Percentiles rank a stretch among this genome's conserved stretches.
Evolutionary conservation across 2,888 invertebrate genomes (phyloP).

Genomic region (Entomobrya proxima): DNA sequence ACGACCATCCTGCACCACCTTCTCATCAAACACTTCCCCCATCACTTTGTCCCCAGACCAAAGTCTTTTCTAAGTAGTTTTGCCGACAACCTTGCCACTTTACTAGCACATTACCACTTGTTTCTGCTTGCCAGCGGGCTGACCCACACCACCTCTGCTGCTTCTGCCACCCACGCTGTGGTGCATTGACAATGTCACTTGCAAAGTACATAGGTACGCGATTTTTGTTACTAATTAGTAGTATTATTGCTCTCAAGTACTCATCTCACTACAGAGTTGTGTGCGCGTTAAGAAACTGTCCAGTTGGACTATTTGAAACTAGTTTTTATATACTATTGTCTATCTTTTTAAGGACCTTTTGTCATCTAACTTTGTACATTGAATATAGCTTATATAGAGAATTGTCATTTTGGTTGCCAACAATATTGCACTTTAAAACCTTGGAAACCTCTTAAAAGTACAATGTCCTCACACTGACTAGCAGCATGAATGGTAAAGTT

Average conservation of each 20-base stretch:
- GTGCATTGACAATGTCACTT: background rate
- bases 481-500: too few species aligned
- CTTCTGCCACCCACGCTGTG: background rate
- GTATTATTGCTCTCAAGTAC: background rate
- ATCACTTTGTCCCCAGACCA: slow-evolving; percentile 48
- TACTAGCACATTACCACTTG: background rate
- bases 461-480: too few species aligned
- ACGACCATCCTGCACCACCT: slow-evolving; percentile 78
- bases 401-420: too few species aligned
- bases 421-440: too few species aligned
- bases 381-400: too few species aligned
- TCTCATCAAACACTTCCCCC: slow-evolving; percentile 70
- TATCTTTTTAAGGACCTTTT: too few species aligned
- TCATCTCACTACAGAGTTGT: too few species aligned
- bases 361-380: too few species aligned
- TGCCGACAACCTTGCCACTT: background rate
- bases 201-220: background rate
- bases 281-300: too few species aligned
- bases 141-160: background rate
- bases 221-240: background rate
- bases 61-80: background rate
- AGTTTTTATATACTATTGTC: too few species aligned
- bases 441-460: too few species aligned
- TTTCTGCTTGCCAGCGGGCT: background rate
- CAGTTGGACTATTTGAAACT: too few species aligned